Base-by-base conservation (phyloP, 2,797 vertebrate genomes). In the Catostomus latipinnis region DNA sequence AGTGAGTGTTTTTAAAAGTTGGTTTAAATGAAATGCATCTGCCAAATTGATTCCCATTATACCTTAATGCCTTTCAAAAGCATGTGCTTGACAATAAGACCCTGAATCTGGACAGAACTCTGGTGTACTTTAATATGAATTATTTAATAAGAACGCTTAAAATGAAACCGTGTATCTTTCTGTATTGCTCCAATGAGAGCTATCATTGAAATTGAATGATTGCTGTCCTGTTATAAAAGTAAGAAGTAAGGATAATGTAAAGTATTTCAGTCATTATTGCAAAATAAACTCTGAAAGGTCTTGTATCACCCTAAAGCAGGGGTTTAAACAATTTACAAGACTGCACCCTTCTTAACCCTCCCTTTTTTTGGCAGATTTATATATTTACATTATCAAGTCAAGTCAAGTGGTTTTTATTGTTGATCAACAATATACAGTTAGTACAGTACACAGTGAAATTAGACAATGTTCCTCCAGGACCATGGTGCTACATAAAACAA, bases 11-110 rank as follows among this genome's bases (percentile, higher is more conserved):
- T n/a, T 54, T 54, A 53, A n/a, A 65, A 4, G 7, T 46, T 71
- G 12, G 34, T 48, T 49, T 57, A 12, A 16, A 18, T 65, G 11
- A 7, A 49, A 67, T 34, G 13, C 43, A 57, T 76, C 14, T 56
- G 18, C 46, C 16, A 43, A 52, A 50, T 68, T 6, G 12, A 11
- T 76, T n/a, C 57, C 1, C 3, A 8, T 16, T 68, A 2, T 68
- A 50, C 8, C 45, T 10, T 76, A 16, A 76, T 58, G 14, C 6
- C 13, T 68, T 49, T 22, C 5, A 49, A n/a, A 65, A 18, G 18
- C 46, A 4, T 34, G 81, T 73, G 74, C 62, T 69, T 81, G 52
- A 54, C 16, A 18, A 16, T 60, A 53, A 52, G 6, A 8, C 12
- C 6, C 4, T 53, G 45, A 58, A 13, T 53, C 62, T 67, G 53